Evolutionary conservation across 2,113 vertebrate species (phyloP).

Genomic region (Pachypanchax playfairii): DNA sequence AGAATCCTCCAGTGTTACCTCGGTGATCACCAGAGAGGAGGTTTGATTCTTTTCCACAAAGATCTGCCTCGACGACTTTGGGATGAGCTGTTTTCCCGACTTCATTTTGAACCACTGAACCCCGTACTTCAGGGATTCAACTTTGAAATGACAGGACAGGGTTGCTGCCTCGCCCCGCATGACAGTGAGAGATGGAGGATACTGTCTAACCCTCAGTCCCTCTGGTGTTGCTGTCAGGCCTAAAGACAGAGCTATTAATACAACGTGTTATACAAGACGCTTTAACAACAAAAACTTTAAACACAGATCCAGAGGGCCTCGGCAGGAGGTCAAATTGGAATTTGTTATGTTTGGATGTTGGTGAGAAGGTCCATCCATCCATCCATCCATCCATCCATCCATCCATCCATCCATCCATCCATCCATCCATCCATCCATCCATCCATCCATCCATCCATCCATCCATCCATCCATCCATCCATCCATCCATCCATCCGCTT

Average conservation of each 20-base stretch:
- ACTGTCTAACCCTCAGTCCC: constrained; percentile 45
- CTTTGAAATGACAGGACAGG: constrained; percentile 65
- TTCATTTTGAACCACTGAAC: constrained; percentile 64
- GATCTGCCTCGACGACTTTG: constrained; percentile 41
- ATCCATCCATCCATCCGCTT: no score
- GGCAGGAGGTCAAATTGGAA: constrained; percentile 10
- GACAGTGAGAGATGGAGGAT: constrained; percentile 46
- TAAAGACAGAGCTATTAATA: constrained; percentile 56
- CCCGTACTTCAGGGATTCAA: constrained; percentile 49
- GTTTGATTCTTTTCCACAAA: constrained; percentile 44
- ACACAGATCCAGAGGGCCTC: constrained; percentile 29
- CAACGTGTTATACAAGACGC: constrained; percentile 47
- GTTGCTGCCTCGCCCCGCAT: constrained; percentile 46
- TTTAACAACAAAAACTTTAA: constrained; percentile 53
- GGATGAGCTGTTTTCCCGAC: constrained; percentile 34
- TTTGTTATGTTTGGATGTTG: constrained; percentile 1
- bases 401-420: no score
- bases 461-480: no score
- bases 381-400: no score
- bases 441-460: no score
- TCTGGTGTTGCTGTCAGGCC: constrained; percentile 40
- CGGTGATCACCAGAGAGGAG: constrained; percentile 58
- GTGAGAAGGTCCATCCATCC: not conserved
- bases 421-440: no score
- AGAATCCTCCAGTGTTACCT: constrained; percentile 58